These are phyloP conservation scores for Pitta sordida DNA, from an alignment of 2,113 vertebrate species.

Conservation along the genomic window DNA sequence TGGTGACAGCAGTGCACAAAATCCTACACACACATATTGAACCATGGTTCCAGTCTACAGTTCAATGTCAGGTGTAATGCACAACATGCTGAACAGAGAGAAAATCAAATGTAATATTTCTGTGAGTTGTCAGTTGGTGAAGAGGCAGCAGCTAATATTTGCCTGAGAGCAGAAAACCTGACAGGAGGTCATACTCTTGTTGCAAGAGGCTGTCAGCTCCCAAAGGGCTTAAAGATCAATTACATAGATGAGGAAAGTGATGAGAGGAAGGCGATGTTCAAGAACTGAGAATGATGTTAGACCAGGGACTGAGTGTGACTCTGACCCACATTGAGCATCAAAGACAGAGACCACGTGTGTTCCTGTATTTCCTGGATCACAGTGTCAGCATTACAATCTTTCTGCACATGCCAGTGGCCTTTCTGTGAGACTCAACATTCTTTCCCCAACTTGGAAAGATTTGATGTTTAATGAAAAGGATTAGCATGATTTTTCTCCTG, in stretches of 20 bases:
- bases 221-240: not conserved
- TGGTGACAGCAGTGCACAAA: not conserved
- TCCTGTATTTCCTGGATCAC: not conserved
- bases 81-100: not conserved
- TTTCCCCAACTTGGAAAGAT: not conserved
- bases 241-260: not conserved
- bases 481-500: not conserved
- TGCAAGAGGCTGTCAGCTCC: not conserved
- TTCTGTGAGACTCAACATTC: not conserved
- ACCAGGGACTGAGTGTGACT: not conserved
- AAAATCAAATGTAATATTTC: not conserved
- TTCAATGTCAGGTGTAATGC: not conserved
- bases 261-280: not conserved
- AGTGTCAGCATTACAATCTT: not conserved
- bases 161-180: not conserved
- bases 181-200: not conserved
- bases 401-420: not conserved
- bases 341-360: not conserved
- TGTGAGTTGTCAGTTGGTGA: not conserved
- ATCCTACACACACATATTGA: fast-evolving
- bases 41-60: fast-evolving
- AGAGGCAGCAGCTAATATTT: not conserved
- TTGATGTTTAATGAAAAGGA: not conserved
- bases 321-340: not conserved
- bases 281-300: not conserved